Percentiles rank a stretch among this genome's conserved stretches.
phyloP scores from a whole-genome alignment of 2,888 invertebrate genomes.

The Lasioglossum vierecki region DNA sequence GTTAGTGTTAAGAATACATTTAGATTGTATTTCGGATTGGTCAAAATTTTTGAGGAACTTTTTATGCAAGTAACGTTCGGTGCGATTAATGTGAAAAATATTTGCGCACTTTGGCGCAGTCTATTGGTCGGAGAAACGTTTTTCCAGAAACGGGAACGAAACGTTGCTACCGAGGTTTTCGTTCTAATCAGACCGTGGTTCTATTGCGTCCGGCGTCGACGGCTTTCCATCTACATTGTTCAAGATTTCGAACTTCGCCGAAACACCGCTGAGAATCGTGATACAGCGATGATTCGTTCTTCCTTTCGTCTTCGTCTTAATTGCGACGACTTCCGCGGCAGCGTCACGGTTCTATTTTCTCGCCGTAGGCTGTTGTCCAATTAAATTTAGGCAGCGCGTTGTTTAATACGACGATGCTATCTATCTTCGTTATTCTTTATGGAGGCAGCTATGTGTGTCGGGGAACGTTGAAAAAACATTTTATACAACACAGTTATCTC shows the following conservation, averaged over 20 bases:
- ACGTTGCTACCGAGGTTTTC: conserved; percentile 49
- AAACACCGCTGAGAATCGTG: neutral
- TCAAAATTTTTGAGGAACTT: no score
- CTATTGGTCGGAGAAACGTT: neutral
- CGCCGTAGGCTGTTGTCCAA: neutral
- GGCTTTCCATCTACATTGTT: conserved; percentile 22
- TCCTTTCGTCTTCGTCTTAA: neutral
- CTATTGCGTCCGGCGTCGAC: conserved; percentile 23
- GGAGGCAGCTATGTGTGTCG: neutral
- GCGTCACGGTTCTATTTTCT: conserved; percentile 4
- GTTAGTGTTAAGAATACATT: no score
- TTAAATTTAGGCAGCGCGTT: conserved; percentile 1
- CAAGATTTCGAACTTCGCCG: conserved; percentile 34
- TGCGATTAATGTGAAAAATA: no score
- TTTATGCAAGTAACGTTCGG: no score
- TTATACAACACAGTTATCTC: neutral
- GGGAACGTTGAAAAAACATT: neutral
- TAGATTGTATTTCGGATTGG: no score
- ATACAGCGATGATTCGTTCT: neutral
- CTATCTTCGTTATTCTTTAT: neutral
- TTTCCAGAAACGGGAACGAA: conserved; percentile 37
- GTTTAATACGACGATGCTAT: neutral
- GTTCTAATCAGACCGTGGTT: conserved; percentile 68
- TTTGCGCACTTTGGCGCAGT: neutral
- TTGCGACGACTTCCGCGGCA: conserved; percentile 1